A percentile compares a stretch with the other conserved stretches of the same genome.
These are phyloP conservation scores for Mythimna ferrago DNA, from an alignment of 2,888 invertebrate species.

Conservation along the genomic window DNA sequence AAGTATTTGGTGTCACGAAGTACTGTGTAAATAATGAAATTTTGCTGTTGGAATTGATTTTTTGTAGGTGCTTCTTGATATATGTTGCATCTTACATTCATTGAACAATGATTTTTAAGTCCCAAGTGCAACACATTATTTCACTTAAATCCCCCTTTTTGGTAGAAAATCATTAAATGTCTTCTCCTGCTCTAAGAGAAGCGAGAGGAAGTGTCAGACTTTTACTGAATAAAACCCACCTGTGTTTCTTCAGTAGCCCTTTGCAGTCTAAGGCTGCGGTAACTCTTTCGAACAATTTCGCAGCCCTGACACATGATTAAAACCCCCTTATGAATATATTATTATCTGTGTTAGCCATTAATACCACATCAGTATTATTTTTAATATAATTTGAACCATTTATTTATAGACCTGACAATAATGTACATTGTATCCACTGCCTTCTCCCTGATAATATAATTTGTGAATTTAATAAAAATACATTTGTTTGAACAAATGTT, in stretches of 20 bases:
- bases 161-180: too few relatives aligned
- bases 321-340: constrained; percentile 3
- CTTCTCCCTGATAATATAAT: constrained; percentile 46
- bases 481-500: constrained; percentile 51
- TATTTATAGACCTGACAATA: constrained; percentile 64
- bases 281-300: too few relatives aligned
- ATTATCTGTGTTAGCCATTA: constrained; percentile 27
- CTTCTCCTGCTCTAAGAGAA: too few relatives aligned
- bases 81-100: not conserved
- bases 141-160: not conserved
- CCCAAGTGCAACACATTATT: not conserved
- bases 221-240: too few relatives aligned
- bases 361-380: constrained; percentile 64
- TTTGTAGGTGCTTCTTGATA: constrained; percentile 18
- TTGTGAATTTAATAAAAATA: constrained; percentile 29
- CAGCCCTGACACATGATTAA: too few relatives aligned
- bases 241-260: too few relatives aligned
- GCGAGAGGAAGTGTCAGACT: too few relatives aligned
- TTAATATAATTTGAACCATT: constrained; percentile 32
- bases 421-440: constrained; percentile 59
- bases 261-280: too few relatives aligned
- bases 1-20: constrained; percentile 52
- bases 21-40: constrained; percentile 34
- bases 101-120: not conserved
- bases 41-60: constrained; percentile 13